Percentiles rank a stretch among this genome's conserved stretches.
phyloP scores from a whole-genome alignment of 2,113 vertebrate species.

The Chinchilla lanigera region DNA sequence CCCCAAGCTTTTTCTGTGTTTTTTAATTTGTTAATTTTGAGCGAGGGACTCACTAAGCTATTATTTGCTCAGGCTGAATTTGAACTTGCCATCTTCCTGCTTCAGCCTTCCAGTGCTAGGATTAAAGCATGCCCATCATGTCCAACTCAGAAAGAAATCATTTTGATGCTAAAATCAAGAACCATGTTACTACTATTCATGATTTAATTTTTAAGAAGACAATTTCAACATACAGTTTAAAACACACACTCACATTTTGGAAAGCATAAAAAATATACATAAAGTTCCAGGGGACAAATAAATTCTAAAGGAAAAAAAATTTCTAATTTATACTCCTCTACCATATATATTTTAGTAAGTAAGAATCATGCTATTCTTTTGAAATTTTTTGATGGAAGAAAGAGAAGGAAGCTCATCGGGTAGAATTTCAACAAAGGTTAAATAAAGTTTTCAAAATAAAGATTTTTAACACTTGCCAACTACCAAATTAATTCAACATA shows the following conservation, averaged over 20 bases:
- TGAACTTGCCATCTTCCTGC: not conserved
- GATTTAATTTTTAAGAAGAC: not conserved
- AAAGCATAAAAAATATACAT: not conserved
- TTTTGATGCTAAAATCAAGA: constrained; percentile 50
- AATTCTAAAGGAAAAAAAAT: not conserved
- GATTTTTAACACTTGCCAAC: not conserved
- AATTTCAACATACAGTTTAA: not conserved
- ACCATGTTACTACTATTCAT: not conserved
- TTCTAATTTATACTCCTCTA: not conserved
- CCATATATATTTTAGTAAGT: not conserved
- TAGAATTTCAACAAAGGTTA: constrained; percentile 40
- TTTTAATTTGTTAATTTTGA: not conserved
- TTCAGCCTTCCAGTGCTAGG: not conserved
- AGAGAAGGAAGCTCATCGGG: not conserved
- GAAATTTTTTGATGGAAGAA: not conserved
- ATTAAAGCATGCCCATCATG: not conserved
- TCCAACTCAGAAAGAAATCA: not conserved
- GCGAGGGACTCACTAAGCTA: not conserved
- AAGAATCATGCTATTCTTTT: not conserved
- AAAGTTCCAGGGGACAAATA: constrained; percentile 14
- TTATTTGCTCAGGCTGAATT: not conserved
- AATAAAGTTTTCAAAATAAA: not conserved
- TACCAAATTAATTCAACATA: constrained; percentile 18
- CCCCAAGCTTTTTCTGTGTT: not conserved
- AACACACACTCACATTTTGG: not conserved